Conservation (phyloP, 2,797 vertebrate species). For the Phataginus tricuspis region DNA sequence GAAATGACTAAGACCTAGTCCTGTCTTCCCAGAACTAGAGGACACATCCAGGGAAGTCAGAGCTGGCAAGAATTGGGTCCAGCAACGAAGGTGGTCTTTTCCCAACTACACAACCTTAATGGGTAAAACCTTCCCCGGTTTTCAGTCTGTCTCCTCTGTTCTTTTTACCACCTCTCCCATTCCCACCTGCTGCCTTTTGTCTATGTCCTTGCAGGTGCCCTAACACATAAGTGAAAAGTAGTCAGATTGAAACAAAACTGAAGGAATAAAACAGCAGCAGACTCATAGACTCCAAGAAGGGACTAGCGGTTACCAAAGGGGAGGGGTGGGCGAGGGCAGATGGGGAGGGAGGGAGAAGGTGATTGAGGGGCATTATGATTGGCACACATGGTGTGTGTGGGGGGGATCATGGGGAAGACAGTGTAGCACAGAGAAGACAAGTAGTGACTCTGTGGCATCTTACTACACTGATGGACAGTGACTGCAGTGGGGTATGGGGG, state of each 20-base stretch:
- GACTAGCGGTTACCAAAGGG: no score
- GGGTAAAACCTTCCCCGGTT: neutral
- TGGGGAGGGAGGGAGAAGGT: no score
- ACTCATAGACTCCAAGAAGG: no score
- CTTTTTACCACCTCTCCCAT: neutral
- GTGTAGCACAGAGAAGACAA: no score
- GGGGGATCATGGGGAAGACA: no score
- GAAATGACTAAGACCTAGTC: neutral
- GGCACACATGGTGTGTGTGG: no score
- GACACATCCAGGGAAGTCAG: accelerated
- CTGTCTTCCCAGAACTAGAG: neutral
- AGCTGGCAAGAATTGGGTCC: accelerated
- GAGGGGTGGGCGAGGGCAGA: no score
- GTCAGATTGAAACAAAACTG: neutral
- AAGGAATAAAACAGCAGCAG: no score
- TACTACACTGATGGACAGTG: no score
- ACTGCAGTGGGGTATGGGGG: no score
- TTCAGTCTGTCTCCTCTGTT: neutral
- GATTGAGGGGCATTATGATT: no score
- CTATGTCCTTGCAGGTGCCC: neutral
- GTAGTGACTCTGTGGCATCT: no score
- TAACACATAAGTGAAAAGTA: neutral
- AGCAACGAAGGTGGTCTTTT: neutral
- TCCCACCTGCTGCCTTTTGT: neutral
- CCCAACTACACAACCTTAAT: neutral